Conservation (phyloP, 2,113 vertebrate genomes). For the Tor tambroides region DNA sequence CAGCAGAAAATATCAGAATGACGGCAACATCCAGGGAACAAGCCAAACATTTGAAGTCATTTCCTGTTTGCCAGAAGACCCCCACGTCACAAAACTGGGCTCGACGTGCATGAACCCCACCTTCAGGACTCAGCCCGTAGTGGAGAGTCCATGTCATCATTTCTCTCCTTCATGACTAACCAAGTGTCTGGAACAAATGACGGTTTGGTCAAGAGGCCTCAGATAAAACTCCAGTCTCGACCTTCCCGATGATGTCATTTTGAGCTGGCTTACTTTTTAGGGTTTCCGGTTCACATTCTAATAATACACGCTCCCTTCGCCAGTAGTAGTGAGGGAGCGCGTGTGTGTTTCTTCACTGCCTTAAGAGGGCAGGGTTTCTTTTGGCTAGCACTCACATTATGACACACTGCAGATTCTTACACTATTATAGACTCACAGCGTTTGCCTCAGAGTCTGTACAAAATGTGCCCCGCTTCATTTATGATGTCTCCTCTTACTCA, state of each 20-base stretch:
- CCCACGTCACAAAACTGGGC: conserved; percentile 57
- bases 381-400: conserved; percentile 13
- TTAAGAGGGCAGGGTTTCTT: neutral
- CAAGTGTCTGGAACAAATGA: conserved; percentile 31
- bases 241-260: conserved; percentile 1
- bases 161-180: neutral
- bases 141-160: conserved; percentile 1
- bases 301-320: neutral
- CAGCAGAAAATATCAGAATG: conserved; percentile 67
- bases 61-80: conserved; percentile 78
- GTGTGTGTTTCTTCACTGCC: neutral
- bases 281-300: conserved; percentile 31
- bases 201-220: conserved; percentile 13
- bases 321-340: neutral
- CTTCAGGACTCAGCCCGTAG: conserved; percentile 7
- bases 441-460: conserved; percentile 43
- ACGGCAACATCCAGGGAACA: conserved; percentile 72
- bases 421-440: conserved; percentile 12
- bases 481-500: conserved; percentile 19
- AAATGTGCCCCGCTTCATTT: conserved; percentile 48
- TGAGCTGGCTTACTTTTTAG: conserved; percentile 8
- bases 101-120: conserved; percentile 24
- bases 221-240: neutral
- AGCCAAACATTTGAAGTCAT: conserved; percentile 81
- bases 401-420: conserved; percentile 20